Base-by-base conservation (phyloP, 2,888 invertebrate genomes). In the Ariolimax columbianus region DNA sequence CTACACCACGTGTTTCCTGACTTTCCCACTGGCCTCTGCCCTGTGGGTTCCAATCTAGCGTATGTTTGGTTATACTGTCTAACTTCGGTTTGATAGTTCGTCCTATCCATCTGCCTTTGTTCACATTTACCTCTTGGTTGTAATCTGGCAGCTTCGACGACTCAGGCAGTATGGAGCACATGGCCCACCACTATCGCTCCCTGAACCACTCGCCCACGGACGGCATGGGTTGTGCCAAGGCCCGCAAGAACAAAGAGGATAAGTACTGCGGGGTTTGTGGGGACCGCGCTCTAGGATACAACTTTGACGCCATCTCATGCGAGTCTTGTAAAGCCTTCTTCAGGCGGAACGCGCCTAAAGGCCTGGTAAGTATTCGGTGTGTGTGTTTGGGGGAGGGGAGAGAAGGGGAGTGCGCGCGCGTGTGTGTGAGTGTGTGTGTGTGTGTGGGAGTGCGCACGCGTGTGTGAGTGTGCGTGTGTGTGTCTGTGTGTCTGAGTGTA, bases 321-420 rank as follows among this genome's bases (percentile, higher is more conserved):
- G 94, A 94, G 89, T 93, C 93, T 0, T 94, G 94, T 89, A 94
- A 94, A 89, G 94, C 94, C 19, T 94, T 94, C 92, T 94, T 94
- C 90, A 89, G 94, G 82, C 82, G 94, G 84, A 94, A 94, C 91
- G 94, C 94, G n/a, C 93, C 94, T 30, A 94, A 94, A 89, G 93
- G 94, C 84, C 89, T 94, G 91, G 94, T 94, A 90, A 90, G 93
- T 91, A 17, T 51, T n/a, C 17, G n/a, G 26, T 4, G 59, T 63
- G 59, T 63, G 4, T 63, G 59, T 63, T 63, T 14, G 26, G n/a
- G 55, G 55, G 26, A 55, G 55, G 55, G 55, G 55, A 55, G 55
- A 23, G 55, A 55, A 55, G 47, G 47, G 47, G 47, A 14, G 47
- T 6, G 47, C 9, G 47, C 9, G 47, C 9, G 47, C 14, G 6